Evolutionary conservation across 2,797 vertebrate species (phyloP).

Genomic region (Melanotaenia boesemani): DNA sequence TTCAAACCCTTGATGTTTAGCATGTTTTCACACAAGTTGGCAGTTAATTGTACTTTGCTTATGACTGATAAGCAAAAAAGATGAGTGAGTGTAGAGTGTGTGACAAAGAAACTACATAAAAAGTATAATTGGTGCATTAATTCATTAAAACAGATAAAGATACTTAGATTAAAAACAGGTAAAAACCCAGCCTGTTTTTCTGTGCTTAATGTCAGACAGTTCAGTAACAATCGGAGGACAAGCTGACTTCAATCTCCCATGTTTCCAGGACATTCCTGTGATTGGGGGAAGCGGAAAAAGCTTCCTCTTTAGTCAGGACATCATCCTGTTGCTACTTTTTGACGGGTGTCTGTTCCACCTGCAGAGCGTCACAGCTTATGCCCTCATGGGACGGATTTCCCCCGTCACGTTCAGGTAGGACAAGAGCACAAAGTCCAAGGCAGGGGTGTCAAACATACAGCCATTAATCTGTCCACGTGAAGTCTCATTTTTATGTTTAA

Average conservation of each 20-base stretch:
- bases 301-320: conserved; percentile 88
- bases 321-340: conserved; percentile 88
- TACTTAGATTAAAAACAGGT: no score
- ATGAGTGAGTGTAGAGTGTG: no score
- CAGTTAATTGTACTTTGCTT: not conserved
- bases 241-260: not conserved
- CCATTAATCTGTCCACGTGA: no score
- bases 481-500: no score
- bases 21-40: not conserved
- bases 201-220: not conserved
- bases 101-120: no score
- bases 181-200: not conserved
- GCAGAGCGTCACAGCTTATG: conserved; percentile 96
- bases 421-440: not conserved
- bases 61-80: not conserved
- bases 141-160: no score
- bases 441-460: not conserved
- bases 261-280: conserved; percentile 87
- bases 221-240: no score
- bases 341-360: conserved; percentile 94
- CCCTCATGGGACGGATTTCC: conserved; percentile 95
- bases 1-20: no score
- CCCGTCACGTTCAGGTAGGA: conserved; percentile 96
- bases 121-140: no score
- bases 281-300: conserved; percentile 84